phyloP scores from a whole-genome alignment of 2,113 vertebrate genomes.

The Herpailurus yagouaroundi region DNA sequence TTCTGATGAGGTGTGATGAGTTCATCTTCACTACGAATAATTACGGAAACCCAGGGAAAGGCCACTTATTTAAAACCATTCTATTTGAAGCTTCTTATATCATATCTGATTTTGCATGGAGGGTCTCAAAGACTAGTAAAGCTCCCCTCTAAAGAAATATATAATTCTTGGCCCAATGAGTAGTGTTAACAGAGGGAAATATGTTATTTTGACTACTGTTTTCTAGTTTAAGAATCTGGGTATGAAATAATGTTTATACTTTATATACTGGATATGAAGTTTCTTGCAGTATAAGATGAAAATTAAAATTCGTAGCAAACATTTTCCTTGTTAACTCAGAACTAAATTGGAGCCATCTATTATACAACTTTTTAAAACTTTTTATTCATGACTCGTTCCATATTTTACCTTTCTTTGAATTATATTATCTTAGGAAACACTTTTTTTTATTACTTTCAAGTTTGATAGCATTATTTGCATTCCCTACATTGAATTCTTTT shows the following conservation, averaged over 20 bases:
- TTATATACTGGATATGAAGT: not conserved
- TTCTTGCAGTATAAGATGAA: not conserved
- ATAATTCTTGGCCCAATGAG: not conserved
- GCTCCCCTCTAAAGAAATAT: not conserved
- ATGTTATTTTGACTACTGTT: not conserved
- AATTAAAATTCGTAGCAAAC: not conserved
- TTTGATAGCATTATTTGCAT: not conserved
- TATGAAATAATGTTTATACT: not conserved
- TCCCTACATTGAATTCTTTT: not conserved
- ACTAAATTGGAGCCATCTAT: not conserved
- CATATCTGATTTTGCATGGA: not conserved
- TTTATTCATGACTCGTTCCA: not conserved
- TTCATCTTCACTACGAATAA: not conserved
- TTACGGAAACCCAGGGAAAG: not conserved
- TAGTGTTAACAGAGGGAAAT: not conserved
- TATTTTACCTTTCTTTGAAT: constrained; percentile 8
- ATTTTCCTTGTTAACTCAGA: not conserved
- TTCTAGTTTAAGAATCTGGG: not conserved
- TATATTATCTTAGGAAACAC: not conserved
- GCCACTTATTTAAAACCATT: not conserved
- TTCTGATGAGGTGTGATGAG: not conserved
- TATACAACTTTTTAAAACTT: not conserved
- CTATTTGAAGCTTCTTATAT: not conserved
- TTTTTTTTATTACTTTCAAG: not conserved
- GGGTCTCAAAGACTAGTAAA: not conserved